phyloP scores from a whole-genome alignment of 2,888 invertebrate genomes.

The Andricus curvator region DNA sequence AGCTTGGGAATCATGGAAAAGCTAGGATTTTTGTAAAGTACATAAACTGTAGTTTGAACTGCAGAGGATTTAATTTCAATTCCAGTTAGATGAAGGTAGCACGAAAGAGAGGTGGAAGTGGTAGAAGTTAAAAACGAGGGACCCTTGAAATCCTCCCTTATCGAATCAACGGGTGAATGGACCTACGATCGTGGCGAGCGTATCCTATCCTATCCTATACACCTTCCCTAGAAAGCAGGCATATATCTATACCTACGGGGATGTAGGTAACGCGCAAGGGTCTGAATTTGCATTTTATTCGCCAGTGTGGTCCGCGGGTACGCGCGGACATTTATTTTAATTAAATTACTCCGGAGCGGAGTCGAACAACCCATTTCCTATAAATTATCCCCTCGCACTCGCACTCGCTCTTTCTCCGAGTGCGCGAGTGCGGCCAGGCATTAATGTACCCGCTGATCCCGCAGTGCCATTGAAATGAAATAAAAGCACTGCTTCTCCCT shows the following conservation, averaged over 20 bases:
- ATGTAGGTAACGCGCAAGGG: slow-evolving; percentile 69
- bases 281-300: slow-evolving; percentile 79
- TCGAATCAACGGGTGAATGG: slow-evolving; percentile 73
- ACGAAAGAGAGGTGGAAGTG: slow-evolving; percentile 57
- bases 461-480: slow-evolving; percentile 77
- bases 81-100: slow-evolving; percentile 26
- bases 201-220: slow-evolving; percentile 42
- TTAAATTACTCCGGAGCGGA: slow-evolving; percentile 77
- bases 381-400: slow-evolving; percentile 75
- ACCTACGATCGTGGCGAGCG: slow-evolving; percentile 63
- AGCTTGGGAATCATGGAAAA: background rate
- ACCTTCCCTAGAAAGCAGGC: slow-evolving; percentile 51
- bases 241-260: slow-evolving; percentile 48
- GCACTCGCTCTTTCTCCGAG: slow-evolving; percentile 55
- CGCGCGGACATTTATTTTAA: slow-evolving; percentile 78
- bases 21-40: background rate
- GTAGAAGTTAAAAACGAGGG: slow-evolving; percentile 61
- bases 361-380: slow-evolving; percentile 79
- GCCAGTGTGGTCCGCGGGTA: slow-evolving; percentile 70
- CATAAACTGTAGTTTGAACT: slow-evolving; percentile 24
- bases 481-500: slow-evolving; percentile 71
- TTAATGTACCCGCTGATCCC: slow-evolving; percentile 74
- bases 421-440: slow-evolving; percentile 61
- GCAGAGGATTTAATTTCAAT: slow-evolving; percentile 11
- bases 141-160: slow-evolving; percentile 67